phyloP scores from a whole-genome alignment of 1,140 invertebrate species.

The Paralvinella palmiformis region DNA sequence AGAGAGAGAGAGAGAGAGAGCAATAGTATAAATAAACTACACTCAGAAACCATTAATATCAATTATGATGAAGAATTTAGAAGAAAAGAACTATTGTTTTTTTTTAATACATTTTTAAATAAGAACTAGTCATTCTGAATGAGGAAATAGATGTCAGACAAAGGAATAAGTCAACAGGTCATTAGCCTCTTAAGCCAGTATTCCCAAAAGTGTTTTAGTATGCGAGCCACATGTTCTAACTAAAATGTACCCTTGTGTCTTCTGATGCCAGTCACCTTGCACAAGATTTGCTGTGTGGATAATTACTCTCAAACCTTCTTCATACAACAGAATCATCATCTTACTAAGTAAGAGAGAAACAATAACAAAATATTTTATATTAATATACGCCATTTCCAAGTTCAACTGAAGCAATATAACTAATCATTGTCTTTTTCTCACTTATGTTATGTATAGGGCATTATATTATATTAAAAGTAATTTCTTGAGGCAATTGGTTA shows the following conservation, averaged over 20 bases:
- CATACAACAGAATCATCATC: slow-evolving; percentile 77
- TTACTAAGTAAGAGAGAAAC: slow-evolving; percentile 59
- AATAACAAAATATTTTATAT: neutral
- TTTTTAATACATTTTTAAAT: too few species aligned
- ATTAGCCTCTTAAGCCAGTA: too few species aligned
- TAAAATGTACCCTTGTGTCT: slow-evolving; percentile 88
- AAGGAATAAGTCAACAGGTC: too few species aligned
- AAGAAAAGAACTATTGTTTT: too few species aligned
- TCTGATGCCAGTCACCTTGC: slow-evolving; percentile 83
- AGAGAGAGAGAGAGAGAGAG: too few species aligned
- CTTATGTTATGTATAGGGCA: neutral
- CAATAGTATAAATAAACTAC: too few species aligned
- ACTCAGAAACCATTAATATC: too few species aligned
- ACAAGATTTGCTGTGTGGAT: slow-evolving; percentile 91
- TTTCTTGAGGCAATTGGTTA: neutral
- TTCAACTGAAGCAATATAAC: neutral
- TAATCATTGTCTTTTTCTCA: neutral
- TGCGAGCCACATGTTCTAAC: too few species aligned
- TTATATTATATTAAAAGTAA: neutral
- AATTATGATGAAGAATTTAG: too few species aligned
- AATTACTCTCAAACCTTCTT: slow-evolving; percentile 74
- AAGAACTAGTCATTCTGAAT: too few species aligned
- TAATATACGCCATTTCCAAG: neutral
- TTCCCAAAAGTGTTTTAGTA: too few species aligned
- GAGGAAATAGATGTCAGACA: too few species aligned